Conservation (phyloP, 1,140 invertebrate species). For the Cotesia typhae region DNA sequence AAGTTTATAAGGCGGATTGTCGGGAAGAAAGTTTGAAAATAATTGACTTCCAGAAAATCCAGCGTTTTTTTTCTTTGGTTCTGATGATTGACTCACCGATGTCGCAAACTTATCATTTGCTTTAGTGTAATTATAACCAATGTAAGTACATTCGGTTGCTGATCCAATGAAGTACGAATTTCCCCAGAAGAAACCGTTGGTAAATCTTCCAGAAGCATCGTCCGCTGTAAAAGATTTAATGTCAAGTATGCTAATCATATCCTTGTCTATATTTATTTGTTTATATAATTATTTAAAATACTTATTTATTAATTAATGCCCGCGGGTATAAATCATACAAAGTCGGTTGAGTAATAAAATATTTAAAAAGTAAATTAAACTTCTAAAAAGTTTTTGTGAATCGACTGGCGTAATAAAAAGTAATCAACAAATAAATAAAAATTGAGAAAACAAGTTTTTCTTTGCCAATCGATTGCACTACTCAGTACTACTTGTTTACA, state of each 20-base stretch:
- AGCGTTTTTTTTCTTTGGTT: conserved; percentile 50
- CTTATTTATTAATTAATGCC: no score
- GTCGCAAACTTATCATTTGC: conserved; percentile 45
- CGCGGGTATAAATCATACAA: neutral
- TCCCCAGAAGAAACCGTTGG: conserved; percentile 83
- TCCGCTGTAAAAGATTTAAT: conserved; percentile 71
- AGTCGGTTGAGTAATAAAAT: no score
- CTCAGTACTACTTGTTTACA: conserved; percentile 48
- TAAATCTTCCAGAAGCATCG: conserved; percentile 81
- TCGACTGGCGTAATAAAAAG: neutral
- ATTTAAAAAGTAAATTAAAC: no score
- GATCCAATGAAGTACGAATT: conserved; percentile 86
- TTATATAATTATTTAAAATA: neutral
- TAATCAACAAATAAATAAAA: neutral
- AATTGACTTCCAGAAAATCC: conserved; percentile 43
- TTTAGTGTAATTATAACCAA: conserved; percentile 61
- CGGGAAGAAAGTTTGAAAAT: conserved; percentile 36
- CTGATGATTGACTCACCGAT: conserved; percentile 32
- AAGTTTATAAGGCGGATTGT: conserved; percentile 67
- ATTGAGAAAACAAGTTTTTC: neutral
- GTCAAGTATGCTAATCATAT: neutral
- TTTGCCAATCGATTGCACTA: neutral
- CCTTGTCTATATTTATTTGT: neutral
- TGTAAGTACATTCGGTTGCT: conserved; percentile 75
- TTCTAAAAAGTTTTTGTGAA: neutral